Evolutionary conservation across 2,888 invertebrate genomes (phyloP).

Genomic region (Eristalis arbustorum): DNA sequence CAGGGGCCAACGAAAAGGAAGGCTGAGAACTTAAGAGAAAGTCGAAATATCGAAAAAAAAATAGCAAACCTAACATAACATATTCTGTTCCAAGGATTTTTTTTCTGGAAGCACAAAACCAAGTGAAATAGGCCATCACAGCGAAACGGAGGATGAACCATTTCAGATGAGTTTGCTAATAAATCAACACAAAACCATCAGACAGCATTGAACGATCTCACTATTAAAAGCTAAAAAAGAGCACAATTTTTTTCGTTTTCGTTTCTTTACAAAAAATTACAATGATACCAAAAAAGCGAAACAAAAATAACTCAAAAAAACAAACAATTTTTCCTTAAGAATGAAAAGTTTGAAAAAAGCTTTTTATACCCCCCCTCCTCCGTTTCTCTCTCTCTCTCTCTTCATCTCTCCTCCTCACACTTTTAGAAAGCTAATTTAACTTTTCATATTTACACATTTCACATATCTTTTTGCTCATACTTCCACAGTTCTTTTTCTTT

Average conservation of each 20-base stretch:
- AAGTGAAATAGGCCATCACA: not conserved
- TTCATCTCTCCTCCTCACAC: not conserved
- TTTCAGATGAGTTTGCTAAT: not conserved
- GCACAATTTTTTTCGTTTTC: not conserved
- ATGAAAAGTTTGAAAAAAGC: not conserved
- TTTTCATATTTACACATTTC: slow-evolving; percentile 51
- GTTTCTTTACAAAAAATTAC: not conserved
- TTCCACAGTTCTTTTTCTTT: slow-evolving; percentile 18
- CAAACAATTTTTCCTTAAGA: not conserved
- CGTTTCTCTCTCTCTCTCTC: not conserved
- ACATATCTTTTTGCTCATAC: not conserved
- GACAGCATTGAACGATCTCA: not conserved
- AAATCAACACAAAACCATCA: not conserved
- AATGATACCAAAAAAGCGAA: not conserved
- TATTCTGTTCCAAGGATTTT: too few species aligned
- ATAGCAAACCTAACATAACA: too few species aligned
- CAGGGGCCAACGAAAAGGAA: too few species aligned
- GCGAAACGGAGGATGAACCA: not conserved
- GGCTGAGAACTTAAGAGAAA: too few species aligned
- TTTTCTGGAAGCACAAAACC: not conserved
- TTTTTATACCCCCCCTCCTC: not conserved
- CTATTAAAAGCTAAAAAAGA: not conserved
- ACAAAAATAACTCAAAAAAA: not conserved
- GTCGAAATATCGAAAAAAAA: too few species aligned
- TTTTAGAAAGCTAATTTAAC: slow-evolving; percentile 5